phyloP scores from a whole-genome alignment of 2,113 vertebrate genomes.

The Brachyhypopomus gauderio region DNA sequence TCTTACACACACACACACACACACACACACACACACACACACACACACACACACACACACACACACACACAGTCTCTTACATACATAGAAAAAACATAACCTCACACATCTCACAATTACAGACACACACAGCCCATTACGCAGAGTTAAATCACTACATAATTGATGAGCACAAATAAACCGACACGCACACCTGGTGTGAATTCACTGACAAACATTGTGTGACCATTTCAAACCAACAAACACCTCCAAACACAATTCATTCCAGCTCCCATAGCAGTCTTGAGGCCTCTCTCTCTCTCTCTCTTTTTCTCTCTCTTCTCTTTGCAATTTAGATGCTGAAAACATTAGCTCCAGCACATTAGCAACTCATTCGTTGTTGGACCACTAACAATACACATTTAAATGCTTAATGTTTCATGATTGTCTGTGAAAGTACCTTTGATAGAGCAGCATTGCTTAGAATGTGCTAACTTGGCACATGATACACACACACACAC shows the following conservation, averaged over 20 bases:
- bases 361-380: conserved; percentile 46
- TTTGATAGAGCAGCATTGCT: conserved; percentile 49
- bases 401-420: conserved; percentile 60
- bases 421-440: conserved; percentile 56
- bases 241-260: conserved; percentile 37
- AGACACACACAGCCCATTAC: too few species aligned
- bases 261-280: conserved; percentile 28
- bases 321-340: conserved; percentile 31
- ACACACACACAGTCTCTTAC: too few species aligned
- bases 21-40: conserved; percentile 28
- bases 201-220: too few species aligned
- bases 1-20: neutral
- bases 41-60: neutral
- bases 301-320: neutral
- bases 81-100: too few species aligned
- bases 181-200: too few species aligned
- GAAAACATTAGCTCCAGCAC: conserved; percentile 50
- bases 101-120: too few species aligned
- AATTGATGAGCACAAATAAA: too few species aligned
- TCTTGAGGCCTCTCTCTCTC: neutral
- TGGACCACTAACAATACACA: conserved; percentile 54
- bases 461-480: conserved; percentile 22
- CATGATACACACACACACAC: neutral
- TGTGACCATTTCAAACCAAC: too few species aligned
- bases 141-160: too few species aligned